Percentiles rank a stretch among this genome's conserved stretches.
phyloP scores from a whole-genome alignment of 1,140 invertebrate species.

The Leptoteleia sp. region DNA sequence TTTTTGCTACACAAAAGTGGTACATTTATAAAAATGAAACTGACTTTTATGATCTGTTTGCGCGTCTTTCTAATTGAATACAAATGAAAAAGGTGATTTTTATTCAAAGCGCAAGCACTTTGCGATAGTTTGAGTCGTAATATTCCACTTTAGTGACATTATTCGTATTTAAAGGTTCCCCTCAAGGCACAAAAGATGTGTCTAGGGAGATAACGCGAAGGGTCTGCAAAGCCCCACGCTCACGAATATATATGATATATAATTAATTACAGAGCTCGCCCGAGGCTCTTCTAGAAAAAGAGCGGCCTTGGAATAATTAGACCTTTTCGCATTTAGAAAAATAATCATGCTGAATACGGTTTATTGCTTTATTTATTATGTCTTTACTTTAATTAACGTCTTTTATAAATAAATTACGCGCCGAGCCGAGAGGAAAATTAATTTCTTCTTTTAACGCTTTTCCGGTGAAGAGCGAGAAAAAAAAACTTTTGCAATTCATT shows the following conservation, averaged over 20 bases:
- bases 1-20: too few relatives aligned
- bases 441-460: too few relatives aligned
- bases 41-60: too few relatives aligned
- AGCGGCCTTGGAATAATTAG: slow-evolving; percentile 50
- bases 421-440: neutral
- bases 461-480: too few relatives aligned
- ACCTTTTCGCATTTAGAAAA: slow-evolving; percentile 52
- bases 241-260: slow-evolving; percentile 55
- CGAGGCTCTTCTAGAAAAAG: slow-evolving; percentile 47
- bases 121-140: slow-evolving; percentile 51
- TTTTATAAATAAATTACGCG: slow-evolving; percentile 10
- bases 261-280: slow-evolving; percentile 49
- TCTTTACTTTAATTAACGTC: slow-evolving; percentile 20
- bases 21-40: too few relatives aligned
- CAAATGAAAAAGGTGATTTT: slow-evolving; percentile 62
- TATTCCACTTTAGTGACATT: slow-evolving; percentile 63
- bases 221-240: slow-evolving; percentile 43
- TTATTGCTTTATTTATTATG: slow-evolving; percentile 52
- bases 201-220: slow-evolving; percentile 55
- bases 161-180: slow-evolving; percentile 57
- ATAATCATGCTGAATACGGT: slow-evolving; percentile 40
- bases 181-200: slow-evolving; percentile 48
- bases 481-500: too few relatives aligned
- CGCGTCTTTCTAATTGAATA: too few relatives aligned
- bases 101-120: slow-evolving; percentile 46